phyloP scores from a whole-genome alignment of 2,888 invertebrate genomes.

The Lycophotia porphyrea region DNA sequence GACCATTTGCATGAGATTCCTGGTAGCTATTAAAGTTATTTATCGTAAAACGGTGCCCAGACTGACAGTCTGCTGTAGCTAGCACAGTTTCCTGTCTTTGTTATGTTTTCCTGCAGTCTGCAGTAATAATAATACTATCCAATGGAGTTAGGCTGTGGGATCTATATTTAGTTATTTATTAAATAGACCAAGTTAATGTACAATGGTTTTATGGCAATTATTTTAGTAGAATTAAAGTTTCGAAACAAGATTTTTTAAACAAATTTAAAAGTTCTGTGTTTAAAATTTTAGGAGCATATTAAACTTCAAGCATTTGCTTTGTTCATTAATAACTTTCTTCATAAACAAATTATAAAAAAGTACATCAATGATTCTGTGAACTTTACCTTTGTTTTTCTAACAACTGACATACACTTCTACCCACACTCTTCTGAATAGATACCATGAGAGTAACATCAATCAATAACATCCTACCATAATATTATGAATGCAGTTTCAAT shows the following conservation, averaged over 20 bases:
- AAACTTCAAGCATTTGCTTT: neutral
- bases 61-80: conserved; percentile 31
- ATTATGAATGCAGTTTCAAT: conserved; percentile 1
- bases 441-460: neutral
- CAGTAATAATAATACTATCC: conserved; percentile 31
- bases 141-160: neutral
- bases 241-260: neutral
- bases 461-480: neutral
- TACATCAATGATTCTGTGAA: neutral
- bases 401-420: neutral
- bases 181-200: neutral
- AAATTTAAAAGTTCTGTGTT: neutral
- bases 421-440: neutral
- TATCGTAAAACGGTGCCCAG: conserved; percentile 35
- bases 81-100: conserved; percentile 55
- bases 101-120: conserved; percentile 57
- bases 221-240: neutral
- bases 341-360: neutral
- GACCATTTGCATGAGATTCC: conserved; percentile 19
- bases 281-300: neutral
- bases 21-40: conserved; percentile 39
- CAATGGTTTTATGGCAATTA: neutral
- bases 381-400: neutral
- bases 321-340: neutral
- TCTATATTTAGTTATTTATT: conserved; percentile 18